A percentile compares a stretch with the other conserved stretches of the same genome.
These are phyloP conservation scores for Diphyllodes magnificus DNA, from an alignment of 2,113 vertebrate genomes.

Conservation along the genomic window DNA sequence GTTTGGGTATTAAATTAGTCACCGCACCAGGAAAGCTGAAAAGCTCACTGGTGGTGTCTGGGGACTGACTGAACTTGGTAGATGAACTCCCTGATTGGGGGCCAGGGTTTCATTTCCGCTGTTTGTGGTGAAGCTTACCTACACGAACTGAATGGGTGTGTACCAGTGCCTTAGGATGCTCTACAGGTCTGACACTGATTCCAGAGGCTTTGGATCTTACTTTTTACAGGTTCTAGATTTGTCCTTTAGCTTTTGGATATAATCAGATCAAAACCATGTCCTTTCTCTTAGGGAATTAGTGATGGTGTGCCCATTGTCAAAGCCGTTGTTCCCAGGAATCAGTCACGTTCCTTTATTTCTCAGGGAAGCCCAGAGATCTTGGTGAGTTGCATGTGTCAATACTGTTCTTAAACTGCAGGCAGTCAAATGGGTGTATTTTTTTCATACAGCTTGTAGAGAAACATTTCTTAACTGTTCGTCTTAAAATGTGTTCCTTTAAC, in stretches of 20 bases:
- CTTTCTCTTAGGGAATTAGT: conserved; percentile 86
- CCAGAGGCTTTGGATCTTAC: background rate
- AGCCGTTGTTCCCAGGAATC: conserved; percentile 89
- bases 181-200: background rate
- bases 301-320: conserved; percentile 89
- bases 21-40: background rate
- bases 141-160: background rate
- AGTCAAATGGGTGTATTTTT: background rate
- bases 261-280: background rate
- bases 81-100: background rate
- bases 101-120: background rate
- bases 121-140: background rate
- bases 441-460: background rate
- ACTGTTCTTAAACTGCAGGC: background rate
- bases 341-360: conserved; percentile 95
- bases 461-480: background rate
- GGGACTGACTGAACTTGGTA: background rate
- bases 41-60: background rate
- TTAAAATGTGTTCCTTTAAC: background rate
- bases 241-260: background rate
- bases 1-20: background rate
- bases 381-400: conserved; percentile 74
- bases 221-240: background rate
- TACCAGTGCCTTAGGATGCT: background rate
- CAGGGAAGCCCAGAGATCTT: conserved; percentile 94